phyloP scores from a whole-genome alignment of 2,113 vertebrate genomes.

The Nesoenas mayeri region DNA sequence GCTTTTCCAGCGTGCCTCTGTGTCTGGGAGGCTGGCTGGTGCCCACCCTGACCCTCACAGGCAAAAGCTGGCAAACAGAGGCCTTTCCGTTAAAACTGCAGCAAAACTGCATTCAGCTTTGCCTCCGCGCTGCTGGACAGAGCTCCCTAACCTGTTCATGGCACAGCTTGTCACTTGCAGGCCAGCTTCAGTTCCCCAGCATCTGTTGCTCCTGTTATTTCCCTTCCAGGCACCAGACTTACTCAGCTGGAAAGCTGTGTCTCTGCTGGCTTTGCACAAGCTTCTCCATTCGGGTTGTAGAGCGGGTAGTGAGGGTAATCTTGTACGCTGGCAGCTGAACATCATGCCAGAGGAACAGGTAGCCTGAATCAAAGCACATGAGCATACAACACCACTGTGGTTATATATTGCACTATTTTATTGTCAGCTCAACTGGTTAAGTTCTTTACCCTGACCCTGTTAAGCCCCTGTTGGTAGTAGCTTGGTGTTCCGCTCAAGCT shows the following conservation, averaged over 20 bases:
- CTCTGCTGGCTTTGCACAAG: background rate
- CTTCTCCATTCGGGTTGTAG: background rate
- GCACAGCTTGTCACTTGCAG: background rate
- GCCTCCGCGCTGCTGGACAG: background rate
- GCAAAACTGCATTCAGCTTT: background rate
- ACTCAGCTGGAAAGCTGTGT: background rate
- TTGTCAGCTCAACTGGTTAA: background rate
- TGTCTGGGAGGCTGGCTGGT: background rate
- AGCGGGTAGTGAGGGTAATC: background rate
- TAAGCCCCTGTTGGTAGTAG: background rate
- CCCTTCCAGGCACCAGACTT: background rate
- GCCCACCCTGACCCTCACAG: background rate
- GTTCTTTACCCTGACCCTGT: background rate
- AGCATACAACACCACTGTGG: background rate
- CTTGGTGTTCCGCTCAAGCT: background rate
- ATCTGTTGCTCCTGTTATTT: background rate
- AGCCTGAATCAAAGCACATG: background rate
- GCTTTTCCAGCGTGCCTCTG: background rate
- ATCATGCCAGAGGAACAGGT: background rate
- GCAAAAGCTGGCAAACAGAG: background rate
- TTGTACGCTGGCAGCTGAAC: background rate
- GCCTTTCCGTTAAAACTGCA: background rate
- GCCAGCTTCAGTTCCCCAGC: background rate
- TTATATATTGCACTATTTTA: background rate
- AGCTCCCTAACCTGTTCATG: background rate